Conservation (phyloP, 2,888 invertebrate genomes). For the Siphlonurus alternatus region DNA sequence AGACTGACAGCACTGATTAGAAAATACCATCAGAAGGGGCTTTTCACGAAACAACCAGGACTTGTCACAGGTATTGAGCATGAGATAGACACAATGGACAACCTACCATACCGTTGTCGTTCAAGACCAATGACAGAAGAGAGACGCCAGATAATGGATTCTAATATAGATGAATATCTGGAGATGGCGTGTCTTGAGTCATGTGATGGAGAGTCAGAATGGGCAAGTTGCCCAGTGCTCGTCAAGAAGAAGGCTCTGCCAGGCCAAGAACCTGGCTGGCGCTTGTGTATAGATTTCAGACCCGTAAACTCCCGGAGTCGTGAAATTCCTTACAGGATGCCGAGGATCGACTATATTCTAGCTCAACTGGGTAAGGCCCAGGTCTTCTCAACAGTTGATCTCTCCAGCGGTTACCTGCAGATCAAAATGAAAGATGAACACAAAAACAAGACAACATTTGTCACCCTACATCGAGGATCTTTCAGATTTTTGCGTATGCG, state of each 20-base stretch:
- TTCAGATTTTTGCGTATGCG: not conserved
- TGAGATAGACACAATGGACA: not conserved
- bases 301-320: not conserved
- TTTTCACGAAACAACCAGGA: not conserved
- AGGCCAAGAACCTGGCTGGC: not conserved
- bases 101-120: not conserved
- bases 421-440: not conserved
- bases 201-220: not conserved
- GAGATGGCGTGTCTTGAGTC: not conserved
- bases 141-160: not conserved
- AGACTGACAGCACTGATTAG: not conserved
- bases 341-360: not conserved
- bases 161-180: not conserved
- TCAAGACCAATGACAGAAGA: not conserved
- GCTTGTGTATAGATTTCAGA: not conserved
- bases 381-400: not conserved
- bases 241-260: slow-evolving; percentile 1
- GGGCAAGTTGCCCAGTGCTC: not conserved
- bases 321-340: not conserved
- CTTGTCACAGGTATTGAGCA: not conserved
- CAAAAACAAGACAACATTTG: not conserved
- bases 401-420: not conserved
- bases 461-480: not conserved
- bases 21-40: not conserved
- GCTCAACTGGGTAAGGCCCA: not conserved